A percentile compares a stretch with the other conserved stretches of the same genome.
phyloP scores from a whole-genome alignment of 1,140 invertebrate genomes.

The Vanessa atalanta region DNA sequence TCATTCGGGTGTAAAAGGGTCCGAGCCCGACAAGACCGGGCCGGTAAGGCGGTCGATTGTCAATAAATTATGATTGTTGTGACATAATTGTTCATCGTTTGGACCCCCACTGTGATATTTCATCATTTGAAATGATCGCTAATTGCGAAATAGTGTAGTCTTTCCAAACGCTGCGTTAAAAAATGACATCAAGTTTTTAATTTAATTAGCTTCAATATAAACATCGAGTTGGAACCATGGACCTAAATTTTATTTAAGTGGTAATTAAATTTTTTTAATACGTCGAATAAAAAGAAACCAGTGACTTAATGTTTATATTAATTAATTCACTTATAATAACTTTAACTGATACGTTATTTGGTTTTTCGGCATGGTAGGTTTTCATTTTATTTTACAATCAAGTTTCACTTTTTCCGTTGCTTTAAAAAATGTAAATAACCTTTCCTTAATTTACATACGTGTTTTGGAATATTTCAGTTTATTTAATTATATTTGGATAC shows the following conservation, averaged over 20 bases:
- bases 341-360: no score
- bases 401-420: no score
- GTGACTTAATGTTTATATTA: not conserved
- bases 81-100: slow-evolving; percentile 52
- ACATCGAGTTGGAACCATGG: not conserved
- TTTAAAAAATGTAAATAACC: no score
- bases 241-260: not conserved
- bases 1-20: slow-evolving; percentile 56
- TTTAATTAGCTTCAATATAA: slow-evolving; percentile 15
- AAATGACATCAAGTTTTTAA: slow-evolving; percentile 8
- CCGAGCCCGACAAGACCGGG: slow-evolving; percentile 31
- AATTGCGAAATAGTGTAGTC: slow-evolving; percentile 32
- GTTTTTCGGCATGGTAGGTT: no score
- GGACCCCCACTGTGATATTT: slow-evolving; percentile 39
- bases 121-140: slow-evolving; percentile 42
- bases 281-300: not conserved
- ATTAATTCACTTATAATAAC: no score
- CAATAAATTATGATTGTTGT: slow-evolving; percentile 65
- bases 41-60: slow-evolving; percentile 47
- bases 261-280: not conserved
- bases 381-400: no score
- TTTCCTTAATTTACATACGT: no score
- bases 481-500: no score
- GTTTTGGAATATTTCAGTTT: no score
- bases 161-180: slow-evolving; percentile 15